Base-by-base conservation (phyloP, 2,113 vertebrate species). In the Mirza zaza region DNA sequence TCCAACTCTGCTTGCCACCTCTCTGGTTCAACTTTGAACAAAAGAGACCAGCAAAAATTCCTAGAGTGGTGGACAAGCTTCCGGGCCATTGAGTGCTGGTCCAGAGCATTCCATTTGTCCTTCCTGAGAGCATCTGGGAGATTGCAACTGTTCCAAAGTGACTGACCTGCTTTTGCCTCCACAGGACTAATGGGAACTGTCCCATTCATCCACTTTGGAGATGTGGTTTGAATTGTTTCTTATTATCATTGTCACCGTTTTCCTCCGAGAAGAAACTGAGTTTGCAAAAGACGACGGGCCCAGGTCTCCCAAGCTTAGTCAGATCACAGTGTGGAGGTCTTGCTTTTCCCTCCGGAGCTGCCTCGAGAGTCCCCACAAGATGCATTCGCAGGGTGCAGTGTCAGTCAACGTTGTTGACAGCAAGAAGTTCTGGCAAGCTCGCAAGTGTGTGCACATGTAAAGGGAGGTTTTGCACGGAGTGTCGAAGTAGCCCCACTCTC, bases 41-140 rank as follows among this genome's bases (percentile, higher is more conserved):
- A 89, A 79, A 85, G 55, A 89, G 45, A 88, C 15, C 1, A 21
- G n/a, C 32, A 79, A 52, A 82, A 96, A 63, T 57, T 90, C 82
- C 65, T 65, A 55, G 34, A 45, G 45, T 23, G 50, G 80, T 59
- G 57, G 61, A 63, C 71, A 57, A 45, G 29, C 17, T 85, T 87
- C 50, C 67, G 18, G 23, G 34, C 71, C 86, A 67, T 15, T 65
- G 63, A 36, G 14, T 42, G 32, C 20, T 36, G n/a, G 21, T 59
- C 29, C 61, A 52, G 39, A 63, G 27, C 2, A 15, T 88, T 84
- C 48, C 6, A 36, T 88, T 11, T 82, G 79, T 73, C 81, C 32
- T 91, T 32, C 27, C 17, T 57, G 27, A 61, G 34, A 21, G 1
- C 1, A 5, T 65, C 2, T 12, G 3, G 14, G 11, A 27, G 3